Base-by-base conservation (phyloP, 2,797 vertebrate species). In the Muscicapa comitata region DNA sequence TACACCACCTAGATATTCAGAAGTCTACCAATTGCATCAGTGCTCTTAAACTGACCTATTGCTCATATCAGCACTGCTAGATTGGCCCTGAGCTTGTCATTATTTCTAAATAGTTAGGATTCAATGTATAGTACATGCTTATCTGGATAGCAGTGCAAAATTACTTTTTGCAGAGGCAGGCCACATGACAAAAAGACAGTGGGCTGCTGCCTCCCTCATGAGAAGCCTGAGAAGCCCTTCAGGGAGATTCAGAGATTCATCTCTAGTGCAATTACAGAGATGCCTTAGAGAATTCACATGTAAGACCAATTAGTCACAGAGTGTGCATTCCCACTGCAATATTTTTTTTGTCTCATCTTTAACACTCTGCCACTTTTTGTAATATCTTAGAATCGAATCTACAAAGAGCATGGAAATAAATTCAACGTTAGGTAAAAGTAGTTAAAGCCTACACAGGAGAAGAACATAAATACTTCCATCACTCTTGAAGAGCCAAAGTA, bases 301-400 rank as follows among this genome's bases (percentile, higher is more conserved):
- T 43, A 37, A 90, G 77, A 92, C 40, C 43, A 90, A 92, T 92
- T 86, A 94, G 92, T 72, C 76, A 77, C 45, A 65, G 35, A 62
- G 6, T 20, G 47, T 86, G 62, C 35, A 31, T 80, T 88, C 79
- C 33, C n/a, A 55, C 8, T 51, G 55, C 58, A 86, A 11, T 55
- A 16, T 25, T 88, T 84, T 65, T 65, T 79, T 55, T 76, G 14
- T 55, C 53, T 93, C n/a, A 10, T 79, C 28, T 82, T 43, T 57
- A 16, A 23, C 5, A 26, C 3, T 11, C 17, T 70, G 33, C 12
- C n/a, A 17, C 19, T 62, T 81, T 77, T 73, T 80, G 8, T 29
- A 37, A 15, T 33, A 38, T 62, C 25, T 51, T 31, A 53, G 31
- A 78, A 63, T 37, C 6, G 40, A 54, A 75, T 55, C 31, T 63